phyloP scores from a whole-genome alignment of 2,113 vertebrate species.

The Cinclus cinclus region DNA sequence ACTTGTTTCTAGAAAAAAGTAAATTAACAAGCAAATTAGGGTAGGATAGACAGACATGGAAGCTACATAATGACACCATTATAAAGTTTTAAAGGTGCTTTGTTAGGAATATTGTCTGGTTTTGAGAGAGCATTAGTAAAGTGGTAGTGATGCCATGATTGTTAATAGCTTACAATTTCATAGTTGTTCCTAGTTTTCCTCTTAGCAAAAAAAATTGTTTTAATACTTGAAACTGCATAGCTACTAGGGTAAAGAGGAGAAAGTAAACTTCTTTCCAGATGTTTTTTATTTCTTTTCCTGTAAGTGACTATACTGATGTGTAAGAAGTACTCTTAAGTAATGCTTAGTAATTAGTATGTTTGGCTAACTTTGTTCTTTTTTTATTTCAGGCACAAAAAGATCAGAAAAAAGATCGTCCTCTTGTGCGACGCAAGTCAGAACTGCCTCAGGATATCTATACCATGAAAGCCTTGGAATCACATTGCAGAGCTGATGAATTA shows the following conservation, averaged over 20 bases:
- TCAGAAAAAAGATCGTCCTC: slow-evolving; percentile 86
- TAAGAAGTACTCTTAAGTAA: not conserved
- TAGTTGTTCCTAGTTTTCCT: not conserved
- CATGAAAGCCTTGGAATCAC: slow-evolving; percentile 93
- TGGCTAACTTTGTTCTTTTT: slow-evolving; percentile 27
- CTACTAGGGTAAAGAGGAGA: not conserved
- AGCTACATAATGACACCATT: not conserved
- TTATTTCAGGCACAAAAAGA: slow-evolving; percentile 86
- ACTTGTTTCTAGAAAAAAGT: not conserved
- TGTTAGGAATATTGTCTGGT: not conserved
- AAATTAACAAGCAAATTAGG: not conserved
- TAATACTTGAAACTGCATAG: not conserved
- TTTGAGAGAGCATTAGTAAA: not conserved
- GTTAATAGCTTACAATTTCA: not conserved
- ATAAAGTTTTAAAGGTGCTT: not conserved
- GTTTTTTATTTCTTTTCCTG: not conserved
- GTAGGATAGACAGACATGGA: not conserved
- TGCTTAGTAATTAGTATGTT: not conserved
- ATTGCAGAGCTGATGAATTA: slow-evolving; percentile 91
- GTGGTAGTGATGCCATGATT: not conserved
- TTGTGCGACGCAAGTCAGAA: slow-evolving; percentile 95
- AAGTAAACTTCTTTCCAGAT: not conserved
- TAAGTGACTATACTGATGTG: not conserved
- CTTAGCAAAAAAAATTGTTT: not conserved
- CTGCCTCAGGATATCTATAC: slow-evolving; percentile 96